These are phyloP conservation scores for Pantherophis alleghaniensis DNA, from an alignment of 2,797 vertebrate species.

Conservation along the genomic window DNA sequence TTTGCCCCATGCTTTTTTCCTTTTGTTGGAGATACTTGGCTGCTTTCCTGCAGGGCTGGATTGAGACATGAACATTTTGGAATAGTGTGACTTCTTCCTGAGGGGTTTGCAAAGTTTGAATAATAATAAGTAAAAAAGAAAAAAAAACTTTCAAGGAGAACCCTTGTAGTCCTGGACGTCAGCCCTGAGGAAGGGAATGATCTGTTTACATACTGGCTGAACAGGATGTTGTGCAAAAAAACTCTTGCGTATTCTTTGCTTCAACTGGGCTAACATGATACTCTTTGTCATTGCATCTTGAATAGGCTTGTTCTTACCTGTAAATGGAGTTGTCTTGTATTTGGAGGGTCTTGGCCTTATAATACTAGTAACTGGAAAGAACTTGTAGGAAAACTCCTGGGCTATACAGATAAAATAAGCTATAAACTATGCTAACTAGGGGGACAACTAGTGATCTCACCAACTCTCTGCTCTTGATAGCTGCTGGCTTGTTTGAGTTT, in stretches of 20 bases:
- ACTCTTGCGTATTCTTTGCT: neutral
- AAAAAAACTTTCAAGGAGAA: conserved; percentile 22
- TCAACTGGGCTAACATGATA: neutral
- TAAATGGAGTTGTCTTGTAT: neutral
- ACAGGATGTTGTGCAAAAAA: neutral
- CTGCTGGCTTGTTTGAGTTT: neutral
- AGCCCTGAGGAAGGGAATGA: conserved; percentile 7
- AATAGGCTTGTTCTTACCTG: neutral
- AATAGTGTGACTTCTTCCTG: conserved; percentile 45
- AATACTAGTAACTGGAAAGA: neutral
- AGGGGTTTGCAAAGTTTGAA: conserved; percentile 13
- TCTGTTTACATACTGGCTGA: neutral
- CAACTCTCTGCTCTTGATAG: neutral
- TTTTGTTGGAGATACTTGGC: conserved; percentile 41
- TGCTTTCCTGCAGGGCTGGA: conserved; percentile 42
- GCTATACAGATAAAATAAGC: neutral
- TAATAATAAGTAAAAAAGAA: neutral
- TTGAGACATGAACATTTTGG: conserved; percentile 48
- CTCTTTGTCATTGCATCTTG: neutral
- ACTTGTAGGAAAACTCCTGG: neutral
- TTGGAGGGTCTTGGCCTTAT: neutral
- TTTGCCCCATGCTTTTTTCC: conserved; percentile 31
- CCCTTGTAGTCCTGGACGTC: conserved; percentile 27
- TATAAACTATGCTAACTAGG: neutral
- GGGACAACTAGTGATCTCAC: neutral